Base-by-base conservation (phyloP, 2,888 invertebrate species). In the Tholera decimalis region DNA sequence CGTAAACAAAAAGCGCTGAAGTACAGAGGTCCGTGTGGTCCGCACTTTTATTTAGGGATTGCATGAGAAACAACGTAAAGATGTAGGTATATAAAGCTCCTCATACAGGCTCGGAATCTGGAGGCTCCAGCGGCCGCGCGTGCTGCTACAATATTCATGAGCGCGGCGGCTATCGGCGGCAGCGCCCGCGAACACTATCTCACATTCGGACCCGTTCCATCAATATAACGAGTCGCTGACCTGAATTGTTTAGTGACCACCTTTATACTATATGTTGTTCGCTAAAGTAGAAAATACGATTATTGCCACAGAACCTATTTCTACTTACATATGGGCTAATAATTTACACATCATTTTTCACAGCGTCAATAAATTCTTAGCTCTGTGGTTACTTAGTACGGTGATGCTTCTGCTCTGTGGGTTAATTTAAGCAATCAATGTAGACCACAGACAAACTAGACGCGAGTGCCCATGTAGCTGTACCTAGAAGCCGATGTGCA, bases 111-210 rank as follows among this genome's bases (percentile, higher is more conserved):
- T 80, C 79, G 87, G 90, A 91, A 90, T 91, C 91, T 90, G 88
- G 84, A 89, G 87, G 86, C 87, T 89, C 84, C 86, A 82, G 80
- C 82, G 86, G 85, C 84, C 74, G 87, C 80, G 87, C 87, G 88
- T 86, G 89, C 87, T 89, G 81, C 83, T 92, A 85, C 89, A 92
- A 92, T 92, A 92, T 92, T 92, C 91, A 92, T 92, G 92, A 92
- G 88, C 73, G 79, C 80, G 83, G 78, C 79, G 83, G 85, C 80
- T 83, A 82, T 78, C 81, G 80, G 78, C 80, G 73, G 77, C 60
- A 66, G 58, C 53, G 81, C 79, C 84, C 85, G 85, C 86, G 84
- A 85, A 85, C 88, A 89, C 89, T 89, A 88, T 88, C 89, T 87
- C 88, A 84, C 90, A 89, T 85, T 91, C 86, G 86, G 87, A 88